Percentiles rank a stretch among this genome's conserved stretches.
These are phyloP conservation scores for Mastacembelus armatus DNA, from an alignment of 2,797 vertebrate genomes.

Conservation along the genomic window DNA sequence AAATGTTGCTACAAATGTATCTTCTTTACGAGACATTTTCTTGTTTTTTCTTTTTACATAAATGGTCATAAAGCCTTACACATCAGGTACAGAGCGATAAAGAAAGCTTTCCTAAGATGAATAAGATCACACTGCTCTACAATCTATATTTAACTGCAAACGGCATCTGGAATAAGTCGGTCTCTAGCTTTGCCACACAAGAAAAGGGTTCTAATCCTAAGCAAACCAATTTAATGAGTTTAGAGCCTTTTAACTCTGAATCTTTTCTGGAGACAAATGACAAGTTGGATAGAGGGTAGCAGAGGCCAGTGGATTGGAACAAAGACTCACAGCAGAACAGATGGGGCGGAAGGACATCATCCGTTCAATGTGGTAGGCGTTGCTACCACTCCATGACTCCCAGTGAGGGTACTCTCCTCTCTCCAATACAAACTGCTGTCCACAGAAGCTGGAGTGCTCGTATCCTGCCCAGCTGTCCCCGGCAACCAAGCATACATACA, in stretches of 20 bases:
- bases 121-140: not conserved
- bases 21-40: not conserved
- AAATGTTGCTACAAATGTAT: not conserved
- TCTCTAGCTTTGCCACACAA: not conserved
- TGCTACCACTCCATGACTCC: constrained; percentile 98
- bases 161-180: constrained; percentile 5
- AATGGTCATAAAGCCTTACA: not conserved
- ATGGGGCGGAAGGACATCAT: constrained; percentile 98
- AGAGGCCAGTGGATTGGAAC: constrained; percentile 5
- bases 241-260: not conserved
- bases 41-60: not conserved
- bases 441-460: constrained; percentile 95
- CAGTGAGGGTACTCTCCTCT: constrained; percentile 96
- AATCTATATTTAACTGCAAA: constrained; percentile 13
- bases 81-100: too few species aligned
- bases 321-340: constrained; percentile 92
- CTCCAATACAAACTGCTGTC: constrained; percentile 98
- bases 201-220: not conserved
- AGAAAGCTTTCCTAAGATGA: too few species aligned
- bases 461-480: constrained; percentile 92
- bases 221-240: not conserved
- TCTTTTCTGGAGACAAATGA: constrained; percentile 2
- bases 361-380: constrained; percentile 96
- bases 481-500: constrained; percentile 33
- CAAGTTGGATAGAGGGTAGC: constrained; percentile 3